phyloP scores from a whole-genome alignment of 2,888 invertebrate genomes.

The Choreutis nemorana region DNA sequence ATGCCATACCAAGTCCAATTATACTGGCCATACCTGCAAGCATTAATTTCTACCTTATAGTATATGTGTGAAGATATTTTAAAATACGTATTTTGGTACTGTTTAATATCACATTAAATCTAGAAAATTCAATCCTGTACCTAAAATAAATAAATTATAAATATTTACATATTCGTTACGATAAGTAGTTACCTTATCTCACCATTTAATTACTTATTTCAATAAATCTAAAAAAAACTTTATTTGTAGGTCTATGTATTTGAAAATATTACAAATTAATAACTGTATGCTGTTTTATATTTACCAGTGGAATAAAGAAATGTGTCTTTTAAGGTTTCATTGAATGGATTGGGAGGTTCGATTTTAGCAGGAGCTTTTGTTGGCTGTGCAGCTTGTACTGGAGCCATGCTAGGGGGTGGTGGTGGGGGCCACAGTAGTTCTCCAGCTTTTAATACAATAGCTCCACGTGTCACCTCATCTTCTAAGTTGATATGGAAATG shows the following conservation, averaged over 20 bases:
- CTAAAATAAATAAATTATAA: no score
- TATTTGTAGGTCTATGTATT: neutral
- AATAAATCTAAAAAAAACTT: no score
- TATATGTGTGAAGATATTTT: no score
- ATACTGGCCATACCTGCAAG: constrained; percentile 74
- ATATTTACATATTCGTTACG: no score
- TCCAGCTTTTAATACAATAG: constrained; percentile 79
- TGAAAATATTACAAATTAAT: constrained; percentile 1
- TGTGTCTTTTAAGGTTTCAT: constrained; percentile 72
- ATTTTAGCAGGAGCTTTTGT: constrained; percentile 39
- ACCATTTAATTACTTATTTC: no score
- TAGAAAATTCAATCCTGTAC: no score
- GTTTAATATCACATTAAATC: no score
- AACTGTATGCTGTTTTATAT: constrained; percentile 4
- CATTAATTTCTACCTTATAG: no score
- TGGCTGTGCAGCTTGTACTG: constrained; percentile 42
- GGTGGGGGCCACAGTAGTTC: constrained; percentile 84
- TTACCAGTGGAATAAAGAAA: constrained; percentile 74
- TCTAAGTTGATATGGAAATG: constrained; percentile 81
- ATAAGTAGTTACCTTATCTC: no score
- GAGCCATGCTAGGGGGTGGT: constrained; percentile 63
- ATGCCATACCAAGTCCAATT: constrained; percentile 73
- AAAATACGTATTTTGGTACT: no score
- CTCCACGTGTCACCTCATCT: constrained; percentile 88
- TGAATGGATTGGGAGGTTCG: constrained; percentile 71